These are phyloP conservation scores for Andrena dorsata DNA, from an alignment of 2,888 invertebrate species.

Conservation along the genomic window DNA sequence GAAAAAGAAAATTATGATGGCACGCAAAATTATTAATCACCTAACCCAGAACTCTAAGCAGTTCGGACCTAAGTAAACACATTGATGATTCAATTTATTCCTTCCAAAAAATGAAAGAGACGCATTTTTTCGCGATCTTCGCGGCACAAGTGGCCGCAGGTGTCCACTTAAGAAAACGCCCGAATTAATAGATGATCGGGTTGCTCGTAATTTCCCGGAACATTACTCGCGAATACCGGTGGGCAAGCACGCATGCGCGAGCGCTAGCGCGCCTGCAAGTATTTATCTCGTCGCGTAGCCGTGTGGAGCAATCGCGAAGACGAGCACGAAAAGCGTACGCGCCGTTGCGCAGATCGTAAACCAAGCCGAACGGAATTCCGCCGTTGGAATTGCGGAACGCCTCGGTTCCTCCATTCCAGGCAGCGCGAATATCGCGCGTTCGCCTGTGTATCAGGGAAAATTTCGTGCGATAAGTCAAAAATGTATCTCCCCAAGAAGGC, in stretches of 20 bases:
- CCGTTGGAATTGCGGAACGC: slow-evolving; percentile 54
- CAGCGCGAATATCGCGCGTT: not conserved
- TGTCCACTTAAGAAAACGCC: slow-evolving; percentile 9
- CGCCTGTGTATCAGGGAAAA: not conserved
- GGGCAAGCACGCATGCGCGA: slow-evolving; percentile 36
- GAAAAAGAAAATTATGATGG: too few species aligned
- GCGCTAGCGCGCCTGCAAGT: slow-evolving; percentile 34
- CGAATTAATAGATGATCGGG: slow-evolving; percentile 47
- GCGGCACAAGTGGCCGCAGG: not conserved
- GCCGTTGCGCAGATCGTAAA: slow-evolving; percentile 56
- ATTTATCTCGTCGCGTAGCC: slow-evolving; percentile 43
- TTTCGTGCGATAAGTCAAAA: too few species aligned
- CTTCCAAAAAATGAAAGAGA: not conserved
- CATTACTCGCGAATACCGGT: slow-evolving; percentile 39
- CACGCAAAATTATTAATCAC: too few species aligned
- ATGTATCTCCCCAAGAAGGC: too few species aligned
- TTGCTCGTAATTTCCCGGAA: slow-evolving; percentile 46
- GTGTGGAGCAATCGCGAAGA: slow-evolving; percentile 57
- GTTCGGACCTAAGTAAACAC: too few species aligned
- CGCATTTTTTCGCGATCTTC: not conserved
- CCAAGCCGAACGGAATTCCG: slow-evolving; percentile 71
- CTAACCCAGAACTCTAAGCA: too few species aligned
- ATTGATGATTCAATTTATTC: too few species aligned
- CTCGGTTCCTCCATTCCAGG: slow-evolving; percentile 31
- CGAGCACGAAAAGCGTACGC: slow-evolving; percentile 47